phyloP scores from a whole-genome alignment of 2,797 vertebrate species.

The Silurus lanzhouensis region DNA sequence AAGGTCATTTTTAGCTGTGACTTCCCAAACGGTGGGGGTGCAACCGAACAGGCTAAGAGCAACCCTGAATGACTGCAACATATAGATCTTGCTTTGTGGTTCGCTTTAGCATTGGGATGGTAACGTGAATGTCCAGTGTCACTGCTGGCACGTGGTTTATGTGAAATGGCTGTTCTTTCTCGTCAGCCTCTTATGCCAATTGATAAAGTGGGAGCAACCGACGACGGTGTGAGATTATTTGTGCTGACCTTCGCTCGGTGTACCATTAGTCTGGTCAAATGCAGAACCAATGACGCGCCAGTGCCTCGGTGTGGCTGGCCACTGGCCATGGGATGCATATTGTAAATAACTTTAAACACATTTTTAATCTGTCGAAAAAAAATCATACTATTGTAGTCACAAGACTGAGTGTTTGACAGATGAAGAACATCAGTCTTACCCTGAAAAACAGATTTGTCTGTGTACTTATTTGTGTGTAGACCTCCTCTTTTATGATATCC shows the following conservation, averaged over 20 bases:
- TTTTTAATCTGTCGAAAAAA: constrained; percentile 17
- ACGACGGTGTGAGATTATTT: constrained; percentile 10
- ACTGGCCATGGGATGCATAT: constrained; percentile 24
- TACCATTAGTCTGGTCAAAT: constrained; percentile 7
- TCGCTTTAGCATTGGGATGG: neutral
- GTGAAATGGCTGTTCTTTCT: neutral
- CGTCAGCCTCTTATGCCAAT: neutral
- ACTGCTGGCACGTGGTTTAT: neutral
- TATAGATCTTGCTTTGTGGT: neutral
- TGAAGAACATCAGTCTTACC: neutral
- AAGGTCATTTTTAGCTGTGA: too few species aligned
- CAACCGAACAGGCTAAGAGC: too few species aligned
- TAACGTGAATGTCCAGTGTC: neutral
- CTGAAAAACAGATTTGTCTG: neutral
- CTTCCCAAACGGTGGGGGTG: too few species aligned
- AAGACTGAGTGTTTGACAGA: constrained; percentile 28
- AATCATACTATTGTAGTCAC: constrained; percentile 15
- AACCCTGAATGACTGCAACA: neutral
- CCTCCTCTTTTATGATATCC: constrained; percentile 52
- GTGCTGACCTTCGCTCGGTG: constrained; percentile 7
- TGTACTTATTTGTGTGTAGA: neutral
- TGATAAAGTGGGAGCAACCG: neutral
- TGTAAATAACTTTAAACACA: constrained; percentile 26
- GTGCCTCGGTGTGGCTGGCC: constrained; percentile 5
- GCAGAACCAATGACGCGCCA: constrained; percentile 22